Base-by-base conservation (phyloP, 2,113 vertebrate genomes). In the Desmodus rotundus region DNA sequence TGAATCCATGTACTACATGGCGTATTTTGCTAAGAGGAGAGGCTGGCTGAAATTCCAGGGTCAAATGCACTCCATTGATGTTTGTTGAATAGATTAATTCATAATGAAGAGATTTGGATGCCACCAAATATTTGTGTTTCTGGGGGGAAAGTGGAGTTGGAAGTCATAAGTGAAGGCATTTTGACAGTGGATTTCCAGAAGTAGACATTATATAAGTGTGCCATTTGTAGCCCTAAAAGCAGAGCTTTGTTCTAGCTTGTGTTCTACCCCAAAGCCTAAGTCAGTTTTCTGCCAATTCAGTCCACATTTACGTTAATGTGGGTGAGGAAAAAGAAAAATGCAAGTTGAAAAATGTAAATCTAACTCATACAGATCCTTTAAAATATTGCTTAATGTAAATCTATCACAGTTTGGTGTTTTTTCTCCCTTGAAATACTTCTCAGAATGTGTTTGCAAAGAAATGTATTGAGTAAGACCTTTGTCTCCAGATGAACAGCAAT, bases 281-380 rank as follows among this genome's bases (percentile, higher is more conserved):
- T 5, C 36, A 31, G 7, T 36, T 31, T 26, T 16, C 16, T 10
- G 72, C 43, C 86, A 13, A 41, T 16, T 72, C 7, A 16, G 15
- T 5, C 17, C 33, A 7, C 33, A 20, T 2, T 5, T 8, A 12
- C 12, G 15, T 45, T 10, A 10, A 10, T 4, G 28, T 17, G 11
- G 3, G 2, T 33, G 28, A 61, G 4, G 4, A 56, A 84, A 58
- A 77, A 19, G 28, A 24, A 43, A 38, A 73, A 22, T n/a, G 8
- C 38, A 47, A 11, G 16, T 9, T 50, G 33, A 63, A 84, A 94
- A 73, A 33, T 15, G 15, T 10, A 36, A 72, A 24, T 15, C n/a
- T 24, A 78, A 73, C 24, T 73, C 58, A 28, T 38, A 36, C 28
- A 38, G 13, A 72, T 12, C 3, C 54, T 68, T n/a, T 1, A 17